A percentile compares a stretch with the other conserved stretches of the same genome.
Evolutionary conservation across 2,113 vertebrate species (phyloP).

Genomic region (Callithrix jacchus): DNA sequence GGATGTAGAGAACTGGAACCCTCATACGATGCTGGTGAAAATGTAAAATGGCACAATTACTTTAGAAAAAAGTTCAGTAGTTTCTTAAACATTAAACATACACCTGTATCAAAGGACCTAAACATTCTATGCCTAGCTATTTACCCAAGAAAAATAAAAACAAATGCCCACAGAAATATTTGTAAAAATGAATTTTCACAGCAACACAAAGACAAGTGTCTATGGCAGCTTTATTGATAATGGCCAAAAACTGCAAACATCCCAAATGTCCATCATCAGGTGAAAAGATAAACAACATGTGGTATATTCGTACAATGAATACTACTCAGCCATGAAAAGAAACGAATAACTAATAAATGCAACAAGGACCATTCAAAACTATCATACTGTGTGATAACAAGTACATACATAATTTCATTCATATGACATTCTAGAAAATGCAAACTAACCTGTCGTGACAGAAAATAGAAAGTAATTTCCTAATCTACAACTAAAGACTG

Average conservation of each 20-base stretch:
- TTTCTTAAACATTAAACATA: not conserved
- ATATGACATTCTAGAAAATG: not conserved
- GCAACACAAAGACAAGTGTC: not conserved
- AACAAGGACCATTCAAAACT: not conserved
- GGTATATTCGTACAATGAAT: not conserved
- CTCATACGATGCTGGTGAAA: not conserved
- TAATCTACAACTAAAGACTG: not conserved
- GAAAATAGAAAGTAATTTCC: not conserved
- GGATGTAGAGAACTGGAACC: not conserved
- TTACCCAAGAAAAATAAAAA: not conserved
- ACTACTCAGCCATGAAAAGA: not conserved
- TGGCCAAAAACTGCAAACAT: not conserved
- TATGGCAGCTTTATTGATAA: not conserved
- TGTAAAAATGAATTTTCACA: no score
- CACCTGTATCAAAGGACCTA: not conserved
- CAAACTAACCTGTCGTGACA: not conserved
- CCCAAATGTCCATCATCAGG: not conserved
- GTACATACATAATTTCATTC: not conserved
- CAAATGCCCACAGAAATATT: not conserved
- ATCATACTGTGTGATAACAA: not conserved
- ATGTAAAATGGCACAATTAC: not conserved
- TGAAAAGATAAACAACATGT: not conserved
- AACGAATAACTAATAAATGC: not conserved
- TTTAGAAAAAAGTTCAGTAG: not conserved
- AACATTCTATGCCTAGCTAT: not conserved